phyloP scores from a whole-genome alignment of 2,888 invertebrate genomes.

The Dryococelus australis region DNA sequence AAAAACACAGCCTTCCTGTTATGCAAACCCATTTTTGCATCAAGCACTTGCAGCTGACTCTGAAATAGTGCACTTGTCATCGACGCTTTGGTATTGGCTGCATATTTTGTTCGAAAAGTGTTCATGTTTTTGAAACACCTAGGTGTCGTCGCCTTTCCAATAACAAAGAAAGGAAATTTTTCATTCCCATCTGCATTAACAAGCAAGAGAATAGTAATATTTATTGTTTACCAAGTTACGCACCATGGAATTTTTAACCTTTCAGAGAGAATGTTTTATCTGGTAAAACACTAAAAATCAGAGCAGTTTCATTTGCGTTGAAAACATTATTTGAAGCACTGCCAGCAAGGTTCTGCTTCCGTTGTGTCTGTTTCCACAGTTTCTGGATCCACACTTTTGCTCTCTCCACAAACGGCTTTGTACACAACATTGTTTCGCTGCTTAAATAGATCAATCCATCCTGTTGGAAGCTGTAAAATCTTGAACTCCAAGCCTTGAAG shows the following conservation, averaged over 20 bases:
- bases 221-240: neutral
- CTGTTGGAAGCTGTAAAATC: slow-evolving; percentile 23
- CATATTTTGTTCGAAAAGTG: slow-evolving; percentile 29
- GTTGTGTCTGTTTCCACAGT: neutral
- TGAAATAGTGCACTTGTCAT: slow-evolving; percentile 18
- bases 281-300: slow-evolving; percentile 27
- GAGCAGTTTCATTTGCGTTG: neutral
- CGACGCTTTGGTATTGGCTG: slow-evolving; percentile 31
- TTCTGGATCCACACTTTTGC: neutral
- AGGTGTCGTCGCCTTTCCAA: slow-evolving; percentile 36
- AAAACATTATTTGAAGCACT: slow-evolving; percentile 9
- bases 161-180: slow-evolving; percentile 33
- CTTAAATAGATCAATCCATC: slow-evolving; percentile 21
- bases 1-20: slow-evolving; percentile 21
- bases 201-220: neutral
- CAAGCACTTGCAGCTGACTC: slow-evolving; percentile 13
- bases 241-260: slow-evolving; percentile 13
- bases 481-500: neutral
- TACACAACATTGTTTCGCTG: neutral
- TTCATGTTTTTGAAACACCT: slow-evolving; percentile 31
- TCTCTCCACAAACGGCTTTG: neutral
- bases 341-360: neutral
- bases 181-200: slow-evolving; percentile 33
- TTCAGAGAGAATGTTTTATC: slow-evolving; percentile 1
- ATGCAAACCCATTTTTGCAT: slow-evolving; percentile 17